These are phyloP conservation scores for Mythimna loreyi DNA, from an alignment of 2,888 invertebrate genomes.

Conservation along the genomic window DNA sequence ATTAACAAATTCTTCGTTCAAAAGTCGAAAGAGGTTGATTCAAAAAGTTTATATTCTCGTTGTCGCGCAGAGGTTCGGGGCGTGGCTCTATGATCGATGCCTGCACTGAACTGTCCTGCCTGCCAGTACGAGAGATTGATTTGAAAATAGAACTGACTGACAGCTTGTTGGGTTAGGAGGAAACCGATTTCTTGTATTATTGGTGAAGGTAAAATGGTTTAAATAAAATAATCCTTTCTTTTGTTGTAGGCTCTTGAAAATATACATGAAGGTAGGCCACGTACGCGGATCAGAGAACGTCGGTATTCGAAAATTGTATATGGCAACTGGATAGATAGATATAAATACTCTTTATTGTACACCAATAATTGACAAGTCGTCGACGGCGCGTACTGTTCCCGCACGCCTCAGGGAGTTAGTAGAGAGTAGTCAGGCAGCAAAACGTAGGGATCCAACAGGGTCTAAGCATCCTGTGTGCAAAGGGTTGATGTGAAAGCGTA, in stretches of 20 bases:
- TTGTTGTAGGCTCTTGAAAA: background rate
- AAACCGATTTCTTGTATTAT: slow-evolving; percentile 31
- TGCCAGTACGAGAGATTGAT: slow-evolving; percentile 58
- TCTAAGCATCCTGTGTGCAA: too few relatives aligned
- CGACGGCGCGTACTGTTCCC: too few relatives aligned
- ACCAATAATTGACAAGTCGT: too few relatives aligned
- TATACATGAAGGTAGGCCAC: too few relatives aligned
- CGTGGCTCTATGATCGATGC: slow-evolving; percentile 87
- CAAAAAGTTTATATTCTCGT: slow-evolving; percentile 79
- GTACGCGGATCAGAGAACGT: too few relatives aligned
- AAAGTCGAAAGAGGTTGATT: slow-evolving; percentile 62
- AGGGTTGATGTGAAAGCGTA: too few relatives aligned
- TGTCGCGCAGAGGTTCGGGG: slow-evolving; percentile 74
- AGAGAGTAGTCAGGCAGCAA: too few relatives aligned
- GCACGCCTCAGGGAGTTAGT: too few relatives aligned
- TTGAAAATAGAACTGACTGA: slow-evolving; percentile 66
- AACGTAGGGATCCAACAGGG: too few relatives aligned
- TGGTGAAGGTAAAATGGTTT: slow-evolving; percentile 3
- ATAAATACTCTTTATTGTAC: too few relatives aligned
- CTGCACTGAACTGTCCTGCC: slow-evolving; percentile 61
- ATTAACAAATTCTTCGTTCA: slow-evolving; percentile 65
- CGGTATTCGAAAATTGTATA: too few relatives aligned
- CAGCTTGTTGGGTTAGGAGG: slow-evolving; percentile 60
- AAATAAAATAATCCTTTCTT: background rate
- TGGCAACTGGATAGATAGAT: too few relatives aligned